phyloP scores from a whole-genome alignment of 2,888 invertebrate species.

The Rapana venosa region DNA sequence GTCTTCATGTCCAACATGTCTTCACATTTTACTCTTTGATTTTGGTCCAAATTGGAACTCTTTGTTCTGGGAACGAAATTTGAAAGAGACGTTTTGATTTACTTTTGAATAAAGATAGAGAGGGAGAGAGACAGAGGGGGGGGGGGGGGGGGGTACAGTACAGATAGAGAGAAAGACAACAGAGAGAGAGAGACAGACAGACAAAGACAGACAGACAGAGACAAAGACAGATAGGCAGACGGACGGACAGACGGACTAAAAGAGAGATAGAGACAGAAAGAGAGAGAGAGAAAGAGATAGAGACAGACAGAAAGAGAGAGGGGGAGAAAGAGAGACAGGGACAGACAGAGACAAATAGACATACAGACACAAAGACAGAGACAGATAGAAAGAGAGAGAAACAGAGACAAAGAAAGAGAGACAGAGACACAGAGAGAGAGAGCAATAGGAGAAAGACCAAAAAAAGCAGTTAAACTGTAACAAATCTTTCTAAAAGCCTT shows the following conservation, averaged over 20 bases:
- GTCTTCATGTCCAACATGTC: too few species aligned
- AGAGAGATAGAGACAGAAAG: not conserved
- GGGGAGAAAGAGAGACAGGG: not conserved
- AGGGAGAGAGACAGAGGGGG: too few species aligned
- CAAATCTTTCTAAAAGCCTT: too few species aligned
- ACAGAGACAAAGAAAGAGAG: not conserved
- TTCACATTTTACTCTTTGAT: too few species aligned
- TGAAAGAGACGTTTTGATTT: too few species aligned
- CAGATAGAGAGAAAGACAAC: not conserved
- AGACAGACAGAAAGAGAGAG: not conserved
- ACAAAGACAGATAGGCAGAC: not conserved
- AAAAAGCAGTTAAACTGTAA: too few species aligned
- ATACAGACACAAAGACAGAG: not conserved
- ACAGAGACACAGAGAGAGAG: not conserved
- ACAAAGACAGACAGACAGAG: not conserved
- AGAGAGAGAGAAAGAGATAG: not conserved
- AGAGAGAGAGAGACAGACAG: not conserved
- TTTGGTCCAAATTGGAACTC: too few species aligned
- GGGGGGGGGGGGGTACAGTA: not conserved
- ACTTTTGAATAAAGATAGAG: too few species aligned
- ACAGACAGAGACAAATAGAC: not conserved
- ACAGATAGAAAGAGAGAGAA: not conserved
- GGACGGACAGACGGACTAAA: not conserved
- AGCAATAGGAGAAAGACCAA: too few species aligned
- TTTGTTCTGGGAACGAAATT: too few species aligned